Percentiles rank a stretch among this genome's conserved stretches.
These are phyloP conservation scores for Sorex maritimensis DNA, from an alignment of 2,797 vertebrate species.

Conservation along the genomic window DNA sequence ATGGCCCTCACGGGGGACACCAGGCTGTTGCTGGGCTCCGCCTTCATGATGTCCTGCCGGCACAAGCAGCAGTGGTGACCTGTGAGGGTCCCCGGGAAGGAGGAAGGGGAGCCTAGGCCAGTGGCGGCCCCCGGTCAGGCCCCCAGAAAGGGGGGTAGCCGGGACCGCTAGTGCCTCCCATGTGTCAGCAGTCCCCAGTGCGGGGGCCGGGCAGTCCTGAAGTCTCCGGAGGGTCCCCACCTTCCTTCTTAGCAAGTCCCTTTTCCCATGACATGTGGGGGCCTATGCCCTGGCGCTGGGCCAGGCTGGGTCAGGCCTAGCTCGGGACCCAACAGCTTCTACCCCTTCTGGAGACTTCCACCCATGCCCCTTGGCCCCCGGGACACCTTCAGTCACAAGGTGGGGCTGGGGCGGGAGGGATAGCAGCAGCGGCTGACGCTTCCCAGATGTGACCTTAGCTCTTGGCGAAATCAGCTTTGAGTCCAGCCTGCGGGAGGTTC, in stretches of 20 bases:
- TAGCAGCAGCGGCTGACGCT: accelerated
- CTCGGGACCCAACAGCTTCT: not conserved
- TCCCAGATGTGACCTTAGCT: not conserved
- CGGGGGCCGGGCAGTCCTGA: no score
- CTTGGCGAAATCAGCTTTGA: not conserved
- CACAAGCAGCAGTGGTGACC: not conserved
- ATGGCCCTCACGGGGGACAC: constrained; percentile 65
- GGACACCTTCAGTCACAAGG: not conserved
- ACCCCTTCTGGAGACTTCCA: not conserved
- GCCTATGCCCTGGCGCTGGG: not conserved
- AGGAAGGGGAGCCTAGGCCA: not conserved
- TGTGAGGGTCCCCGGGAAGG: accelerated
- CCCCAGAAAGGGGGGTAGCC: no score
- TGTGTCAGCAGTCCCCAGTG: not conserved
- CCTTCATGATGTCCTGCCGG: constrained; percentile 74
- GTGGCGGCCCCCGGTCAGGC: not conserved
- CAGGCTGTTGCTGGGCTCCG: not conserved
- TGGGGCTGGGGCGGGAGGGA: not conserved
- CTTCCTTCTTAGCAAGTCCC: not conserved
- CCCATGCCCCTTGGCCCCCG: not conserved
- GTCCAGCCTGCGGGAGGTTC: not conserved
- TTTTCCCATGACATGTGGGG: not conserved
- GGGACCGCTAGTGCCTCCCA: no score
- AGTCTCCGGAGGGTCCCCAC: no score
- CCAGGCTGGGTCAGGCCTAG: not conserved